phyloP scores from a whole-genome alignment of 2,888 invertebrate genomes.

The Ormyrus nitidulus region DNA sequence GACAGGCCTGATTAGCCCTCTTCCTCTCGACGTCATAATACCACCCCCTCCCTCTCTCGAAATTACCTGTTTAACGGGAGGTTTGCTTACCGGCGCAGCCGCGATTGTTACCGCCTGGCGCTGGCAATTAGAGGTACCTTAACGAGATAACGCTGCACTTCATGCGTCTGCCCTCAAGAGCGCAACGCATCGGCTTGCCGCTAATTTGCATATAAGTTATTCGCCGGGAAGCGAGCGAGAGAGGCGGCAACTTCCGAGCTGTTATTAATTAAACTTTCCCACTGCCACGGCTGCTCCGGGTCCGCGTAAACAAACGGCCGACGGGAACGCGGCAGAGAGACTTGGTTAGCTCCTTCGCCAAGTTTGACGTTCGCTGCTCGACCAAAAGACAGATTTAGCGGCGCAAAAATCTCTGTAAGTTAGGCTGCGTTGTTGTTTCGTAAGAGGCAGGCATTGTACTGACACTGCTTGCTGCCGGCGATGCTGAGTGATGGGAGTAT shows the following conservation, averaged over 20 bases:
- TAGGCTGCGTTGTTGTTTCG: neutral
- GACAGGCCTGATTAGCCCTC: too few species aligned
- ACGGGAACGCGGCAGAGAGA: neutral
- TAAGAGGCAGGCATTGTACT: neutral
- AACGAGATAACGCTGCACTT: constrained; percentile 49
- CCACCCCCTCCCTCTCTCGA: neutral
- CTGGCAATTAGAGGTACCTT: constrained; percentile 54
- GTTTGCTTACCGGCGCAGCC: constrained; percentile 10
- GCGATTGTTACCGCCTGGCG: constrained; percentile 34
- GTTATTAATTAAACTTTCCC: constrained; percentile 57
- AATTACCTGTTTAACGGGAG: constrained; percentile 29
- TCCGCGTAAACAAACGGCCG: constrained; percentile 27
- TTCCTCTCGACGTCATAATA: too few species aligned
- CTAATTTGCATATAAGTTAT: constrained; percentile 56
- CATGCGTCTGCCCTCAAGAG: constrained; percentile 3
- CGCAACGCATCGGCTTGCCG: constrained; percentile 41
- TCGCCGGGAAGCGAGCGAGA: constrained; percentile 18
- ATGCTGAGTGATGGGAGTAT: neutral
- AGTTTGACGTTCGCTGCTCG: constrained; percentile 50
- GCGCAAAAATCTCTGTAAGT: constrained; percentile 20
- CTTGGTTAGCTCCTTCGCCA: constrained; percentile 11
- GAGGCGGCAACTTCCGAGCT: constrained; percentile 48
- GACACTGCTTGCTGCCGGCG: neutral
- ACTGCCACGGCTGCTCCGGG: neutral
- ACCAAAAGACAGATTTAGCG: constrained; percentile 51